Evolutionary conservation across 2,113 vertebrate species (phyloP).

Genomic region (Carassius gibelio): DNA sequence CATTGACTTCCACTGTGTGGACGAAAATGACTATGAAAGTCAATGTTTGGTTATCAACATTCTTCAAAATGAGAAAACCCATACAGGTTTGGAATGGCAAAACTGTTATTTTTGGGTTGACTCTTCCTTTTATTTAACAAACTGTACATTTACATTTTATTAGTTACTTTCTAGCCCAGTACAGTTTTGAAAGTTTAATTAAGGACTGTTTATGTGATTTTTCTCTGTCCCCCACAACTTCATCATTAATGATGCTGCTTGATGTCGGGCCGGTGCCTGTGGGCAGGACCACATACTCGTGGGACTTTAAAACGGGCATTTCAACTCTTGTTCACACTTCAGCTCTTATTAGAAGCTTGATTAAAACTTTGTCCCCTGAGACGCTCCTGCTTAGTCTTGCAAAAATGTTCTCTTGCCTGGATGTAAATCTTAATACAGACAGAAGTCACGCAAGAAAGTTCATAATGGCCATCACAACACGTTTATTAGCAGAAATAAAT

Average conservation of each 20-base stretch:
- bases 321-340: constrained; percentile 20
- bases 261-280: constrained; percentile 15
- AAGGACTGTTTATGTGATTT: not conserved
- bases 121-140: not conserved
- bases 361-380: constrained; percentile 31
- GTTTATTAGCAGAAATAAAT: constrained; percentile 9
- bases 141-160: not conserved
- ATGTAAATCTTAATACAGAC: not conserved
- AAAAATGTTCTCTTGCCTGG: not conserved
- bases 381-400: not conserved
- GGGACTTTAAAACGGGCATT: constrained; percentile 20
- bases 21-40: not conserved
- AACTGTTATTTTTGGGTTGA: not conserved
- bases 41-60: not conserved
- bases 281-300: not conserved
- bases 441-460: not conserved
- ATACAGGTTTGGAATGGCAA: no score
- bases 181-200: constrained; percentile 10
- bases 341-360: constrained; percentile 25
- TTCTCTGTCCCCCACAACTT: not conserved
- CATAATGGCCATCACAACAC: not conserved
- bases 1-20: no score
- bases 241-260: constrained; percentile 29
- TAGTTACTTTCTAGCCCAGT: not conserved
- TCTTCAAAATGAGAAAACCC: not conserved